Conservation (phyloP, 53 echinoderm and acorn worm genomes). For the Paelopatides confundens region DNA sequence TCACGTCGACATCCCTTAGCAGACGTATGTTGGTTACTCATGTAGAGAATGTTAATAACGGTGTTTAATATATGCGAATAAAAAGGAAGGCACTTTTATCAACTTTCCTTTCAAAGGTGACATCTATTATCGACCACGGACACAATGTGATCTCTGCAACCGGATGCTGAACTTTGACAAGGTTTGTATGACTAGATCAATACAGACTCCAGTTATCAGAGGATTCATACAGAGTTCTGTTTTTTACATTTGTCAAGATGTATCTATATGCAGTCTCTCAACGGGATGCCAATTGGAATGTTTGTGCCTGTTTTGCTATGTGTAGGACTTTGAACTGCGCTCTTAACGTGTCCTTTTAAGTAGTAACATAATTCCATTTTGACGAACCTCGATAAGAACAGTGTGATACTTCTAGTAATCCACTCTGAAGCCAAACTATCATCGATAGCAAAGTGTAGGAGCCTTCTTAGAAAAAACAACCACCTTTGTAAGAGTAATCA, state of each 20-base stretch:
- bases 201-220: not conserved
- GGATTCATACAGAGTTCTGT: not conserved
- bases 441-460: too few species aligned
- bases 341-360: not conserved
- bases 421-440: too few species aligned
- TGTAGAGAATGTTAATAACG: constrained; percentile 15
- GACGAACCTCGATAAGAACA: too few species aligned
- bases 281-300: not conserved
- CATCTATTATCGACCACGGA: constrained; percentile 2
- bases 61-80: not conserved
- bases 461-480: too few species aligned
- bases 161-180: constrained; percentile 33
- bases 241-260: not conserved
- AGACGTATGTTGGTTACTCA: not conserved
- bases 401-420: too few species aligned
- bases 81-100: constrained; percentile 23
- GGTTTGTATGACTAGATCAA: not conserved
- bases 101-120: not conserved
- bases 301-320: not conserved
- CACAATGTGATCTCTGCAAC: not conserved
- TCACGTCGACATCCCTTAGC: not conserved
- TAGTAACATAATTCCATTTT: too few species aligned
- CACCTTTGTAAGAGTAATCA: too few species aligned
- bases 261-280: not conserved
- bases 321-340: not conserved